phyloP scores from a whole-genome alignment of 2,113 vertebrate species.

The Halcyon senegalensis region DNA sequence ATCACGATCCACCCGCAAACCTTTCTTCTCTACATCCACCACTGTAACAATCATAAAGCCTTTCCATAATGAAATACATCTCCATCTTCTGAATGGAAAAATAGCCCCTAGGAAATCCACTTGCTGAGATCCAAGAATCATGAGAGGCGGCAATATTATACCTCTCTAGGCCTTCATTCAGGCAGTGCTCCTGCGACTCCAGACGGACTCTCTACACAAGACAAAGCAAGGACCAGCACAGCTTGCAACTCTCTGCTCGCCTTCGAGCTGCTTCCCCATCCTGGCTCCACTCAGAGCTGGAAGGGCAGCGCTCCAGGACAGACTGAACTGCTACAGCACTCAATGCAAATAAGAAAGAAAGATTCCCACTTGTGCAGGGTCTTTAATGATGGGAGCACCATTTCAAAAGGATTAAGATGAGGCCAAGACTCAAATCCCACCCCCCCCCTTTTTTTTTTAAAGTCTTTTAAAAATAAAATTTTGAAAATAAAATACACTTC shows the following conservation, averaged over 20 bases:
- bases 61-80: neutral
- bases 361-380: neutral
- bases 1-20: neutral
- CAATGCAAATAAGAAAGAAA: neutral
- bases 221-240: neutral
- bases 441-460: rapidly evolving
- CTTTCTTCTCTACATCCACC: neutral
- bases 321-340: neutral
- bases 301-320: neutral
- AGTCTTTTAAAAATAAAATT: neutral
- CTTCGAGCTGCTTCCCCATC: neutral
- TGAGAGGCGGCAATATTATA: rapidly evolving
- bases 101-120: rapidly evolving
- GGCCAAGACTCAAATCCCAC: neutral
- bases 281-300: neutral
- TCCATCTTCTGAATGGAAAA: neutral
- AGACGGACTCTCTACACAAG: neutral
- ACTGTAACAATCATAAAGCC: neutral
- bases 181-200: neutral
- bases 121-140: neutral
- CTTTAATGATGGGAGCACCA: neutral
- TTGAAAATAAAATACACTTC: neutral
- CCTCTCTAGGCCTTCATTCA: neutral
- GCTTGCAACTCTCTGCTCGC: neutral
- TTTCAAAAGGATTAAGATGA: neutral